Evolutionary conservation across 2,888 invertebrate species (phyloP), one percentile per base, ranked within the genome.

Genomic region (Diploptera punctata): DNA sequence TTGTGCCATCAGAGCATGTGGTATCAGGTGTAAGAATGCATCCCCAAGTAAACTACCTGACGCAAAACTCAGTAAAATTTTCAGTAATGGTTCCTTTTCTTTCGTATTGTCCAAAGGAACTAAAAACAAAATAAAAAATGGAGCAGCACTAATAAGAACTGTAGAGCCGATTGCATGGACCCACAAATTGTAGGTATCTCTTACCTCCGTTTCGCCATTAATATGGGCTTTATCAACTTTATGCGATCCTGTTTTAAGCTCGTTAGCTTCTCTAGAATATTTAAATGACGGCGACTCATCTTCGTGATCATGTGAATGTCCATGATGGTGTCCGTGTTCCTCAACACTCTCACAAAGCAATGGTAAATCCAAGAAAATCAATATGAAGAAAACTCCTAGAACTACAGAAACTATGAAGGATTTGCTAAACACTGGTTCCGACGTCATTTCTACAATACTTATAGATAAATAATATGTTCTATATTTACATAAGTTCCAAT

Each of bases 1-100:
- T 72, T 88, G 87, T 0, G 90, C 88, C 76, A 86, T 86, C 31
- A 92, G 88, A 61, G 99, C 98, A 83, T 99, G 99, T 1, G 99
- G 99, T 80, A 99, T 99, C 76, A 99, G 86, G 85, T 99, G 99
- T 5, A 99, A 87, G 83, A 99, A 99, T 0, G 99, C 99, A 86
- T 99, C 99, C 7, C 99, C 99, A 0, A 99, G 87, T 16, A 99
- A 87, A 60, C 99, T 97, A 54, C 98, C 97, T 1, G 97, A 96
- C 0, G 97, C 98, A 84, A 98, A 98, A 18, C 96, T 95, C 60
- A 98, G 83, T 62, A 98, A 86, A 73, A 98, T 89, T 84, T 98
- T 99, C 7, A 99, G 85, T 47, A 96, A 84, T 0, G 96, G 93
- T 81, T 94, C 90, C 81, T 94, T 93, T 79, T 93, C 92, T 70